Conservation (phyloP, 2,888 invertebrate species). For the Osmoderma eremita region DNA sequence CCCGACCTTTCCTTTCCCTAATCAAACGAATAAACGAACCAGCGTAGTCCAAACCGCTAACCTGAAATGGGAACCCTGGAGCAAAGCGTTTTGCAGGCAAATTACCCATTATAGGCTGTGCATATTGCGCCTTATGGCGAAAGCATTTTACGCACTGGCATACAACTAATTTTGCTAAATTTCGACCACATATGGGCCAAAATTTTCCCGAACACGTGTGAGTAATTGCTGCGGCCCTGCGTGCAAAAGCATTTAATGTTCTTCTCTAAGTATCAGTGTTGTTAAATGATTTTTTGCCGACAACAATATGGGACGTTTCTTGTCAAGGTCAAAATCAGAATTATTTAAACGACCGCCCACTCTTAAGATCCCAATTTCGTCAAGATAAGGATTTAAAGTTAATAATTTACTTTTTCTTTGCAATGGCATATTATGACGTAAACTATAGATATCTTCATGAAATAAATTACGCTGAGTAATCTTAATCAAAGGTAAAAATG, state of each 20-base stretch:
- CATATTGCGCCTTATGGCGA: slow-evolving; percentile 9
- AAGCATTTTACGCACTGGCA: slow-evolving; percentile 42
- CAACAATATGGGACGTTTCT: background rate
- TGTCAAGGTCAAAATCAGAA: slow-evolving; percentile 13
- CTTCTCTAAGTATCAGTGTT: background rate
- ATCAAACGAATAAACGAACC: slow-evolving; percentile 39
- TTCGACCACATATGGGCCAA: slow-evolving; percentile 47
- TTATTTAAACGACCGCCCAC: no score
- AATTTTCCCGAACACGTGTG: slow-evolving; percentile 32
- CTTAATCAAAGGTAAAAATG: no score
- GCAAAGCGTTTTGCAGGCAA: slow-evolving; percentile 42
- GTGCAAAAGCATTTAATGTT: background rate
- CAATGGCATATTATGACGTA: no score
- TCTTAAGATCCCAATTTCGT: no score
- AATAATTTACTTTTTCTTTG: no score
- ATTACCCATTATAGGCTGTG: slow-evolving; percentile 46
- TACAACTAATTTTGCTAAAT: slow-evolving; percentile 39
- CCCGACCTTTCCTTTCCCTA: slow-evolving; percentile 23
- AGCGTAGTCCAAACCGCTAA: slow-evolving; percentile 39
- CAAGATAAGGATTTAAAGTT: no score
- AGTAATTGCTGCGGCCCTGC: slow-evolving; percentile 39
- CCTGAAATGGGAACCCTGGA: slow-evolving; percentile 24
- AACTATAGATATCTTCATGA: no score
- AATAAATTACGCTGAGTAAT: no score
- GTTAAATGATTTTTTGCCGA: background rate